Conservation (phyloP, 1,140 invertebrate genomes). For the Anastatus disparis region DNA sequence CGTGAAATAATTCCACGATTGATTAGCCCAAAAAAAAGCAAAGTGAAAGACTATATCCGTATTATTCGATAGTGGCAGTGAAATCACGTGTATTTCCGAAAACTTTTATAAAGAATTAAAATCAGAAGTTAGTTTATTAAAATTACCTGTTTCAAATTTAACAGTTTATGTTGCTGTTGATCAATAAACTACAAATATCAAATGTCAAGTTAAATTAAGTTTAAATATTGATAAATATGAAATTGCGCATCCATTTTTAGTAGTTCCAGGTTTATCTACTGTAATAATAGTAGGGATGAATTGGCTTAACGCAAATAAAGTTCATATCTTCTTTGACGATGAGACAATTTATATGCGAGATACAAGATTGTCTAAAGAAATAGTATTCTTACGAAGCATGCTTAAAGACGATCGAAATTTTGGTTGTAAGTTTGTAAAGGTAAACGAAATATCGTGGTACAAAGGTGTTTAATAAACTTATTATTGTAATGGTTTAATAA, state of each 20-base stretch:
- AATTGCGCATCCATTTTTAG: neutral
- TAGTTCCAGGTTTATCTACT: neutral
- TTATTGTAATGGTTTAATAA: no score
- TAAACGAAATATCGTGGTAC: no score
- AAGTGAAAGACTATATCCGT: no score
- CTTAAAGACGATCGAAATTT: no score
- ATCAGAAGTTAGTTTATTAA: neutral
- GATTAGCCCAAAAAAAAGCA: no score
- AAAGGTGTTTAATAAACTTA: no score
- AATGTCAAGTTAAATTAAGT: neutral
- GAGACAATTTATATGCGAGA: no score
- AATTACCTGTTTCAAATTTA: neutral
- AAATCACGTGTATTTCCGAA: neutral
- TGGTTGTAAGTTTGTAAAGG: no score
- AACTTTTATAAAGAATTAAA: constrained; percentile 1
- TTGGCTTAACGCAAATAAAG: neutral
- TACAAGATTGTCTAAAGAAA: no score
- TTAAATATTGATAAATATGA: neutral
- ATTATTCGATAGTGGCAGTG: neutral
- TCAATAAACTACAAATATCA: neutral
- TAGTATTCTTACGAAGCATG: no score
- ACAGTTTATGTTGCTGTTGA: neutral
- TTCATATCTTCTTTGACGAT: no score
- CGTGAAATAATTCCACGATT: no score
- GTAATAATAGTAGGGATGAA: neutral